phyloP scores from a whole-genome alignment of 2,888 invertebrate species.

The Caradrina clavipalpis region DNA sequence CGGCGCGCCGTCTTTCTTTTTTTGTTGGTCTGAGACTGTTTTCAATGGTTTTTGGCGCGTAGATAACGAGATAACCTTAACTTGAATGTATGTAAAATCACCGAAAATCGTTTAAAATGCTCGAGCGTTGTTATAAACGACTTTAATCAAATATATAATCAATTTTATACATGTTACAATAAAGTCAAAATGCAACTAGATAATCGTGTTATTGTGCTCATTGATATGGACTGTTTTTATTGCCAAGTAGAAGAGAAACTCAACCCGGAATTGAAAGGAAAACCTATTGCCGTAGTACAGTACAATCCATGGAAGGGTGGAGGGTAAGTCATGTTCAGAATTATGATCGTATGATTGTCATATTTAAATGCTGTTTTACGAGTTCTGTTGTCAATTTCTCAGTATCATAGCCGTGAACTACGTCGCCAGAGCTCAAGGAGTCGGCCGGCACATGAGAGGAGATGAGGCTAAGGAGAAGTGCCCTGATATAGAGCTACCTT shows the following conservation, averaged over 20 bases:
- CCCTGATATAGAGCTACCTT: constrained; percentile 95
- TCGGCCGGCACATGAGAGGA: constrained; percentile 97
- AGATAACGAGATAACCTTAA: too few relatives aligned
- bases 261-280: constrained; percentile 95
- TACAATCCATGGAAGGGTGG: constrained; percentile 98
- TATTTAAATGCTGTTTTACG: neutral
- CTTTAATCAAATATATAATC: neutral
- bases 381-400: constrained; percentile 23
- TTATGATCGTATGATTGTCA: neutral
- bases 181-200: constrained; percentile 81
- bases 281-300: constrained; percentile 99
- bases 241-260: constrained; percentile 99
- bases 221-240: constrained; percentile 99
- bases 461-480: constrained; percentile 97
- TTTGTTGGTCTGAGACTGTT: too few relatives aligned
- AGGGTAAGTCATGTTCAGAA: constrained; percentile 92
- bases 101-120: neutral
- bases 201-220: constrained; percentile 94
- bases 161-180: neutral
- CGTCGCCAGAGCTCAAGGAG: constrained; percentile 97
- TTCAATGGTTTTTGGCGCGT: constrained; percentile 21
- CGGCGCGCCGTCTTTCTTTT: too few relatives aligned
- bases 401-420: constrained; percentile 99
- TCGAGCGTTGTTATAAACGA: neutral
- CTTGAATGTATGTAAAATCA: neutral